Percentiles rank a stretch among this genome's conserved stretches.
These are phyloP conservation scores for Leptinotarsa defecta DNA, from an alignment of 1,140 invertebrate genomes.

Conservation along the genomic window DNA sequence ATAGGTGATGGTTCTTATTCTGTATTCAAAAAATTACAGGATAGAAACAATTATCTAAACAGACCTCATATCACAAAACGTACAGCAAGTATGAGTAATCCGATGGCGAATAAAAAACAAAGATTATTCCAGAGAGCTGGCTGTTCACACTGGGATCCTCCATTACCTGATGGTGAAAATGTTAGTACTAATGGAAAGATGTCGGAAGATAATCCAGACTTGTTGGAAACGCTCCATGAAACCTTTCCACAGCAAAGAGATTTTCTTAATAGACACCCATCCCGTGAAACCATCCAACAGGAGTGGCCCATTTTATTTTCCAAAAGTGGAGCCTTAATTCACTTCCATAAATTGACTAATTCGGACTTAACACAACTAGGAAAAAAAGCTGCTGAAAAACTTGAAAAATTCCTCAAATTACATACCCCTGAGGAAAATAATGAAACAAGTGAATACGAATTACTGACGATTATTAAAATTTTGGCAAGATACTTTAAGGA, in stretches of 20 bases:
- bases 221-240: not conserved
- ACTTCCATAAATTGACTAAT: not conserved
- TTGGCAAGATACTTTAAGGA: not conserved
- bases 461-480: not conserved
- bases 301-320: not conserved
- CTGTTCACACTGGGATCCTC: not conserved
- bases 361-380: not conserved
- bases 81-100: not conserved
- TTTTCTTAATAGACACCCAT: not conserved
- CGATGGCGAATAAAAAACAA: not conserved
- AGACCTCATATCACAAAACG: not conserved
- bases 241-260: not conserved
- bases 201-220: not conserved
- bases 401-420: not conserved
- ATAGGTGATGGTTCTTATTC: not conserved
- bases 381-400: not conserved
- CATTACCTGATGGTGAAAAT: not conserved
- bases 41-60: slow-evolving; percentile 1
- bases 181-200: not conserved
- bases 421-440: not conserved
- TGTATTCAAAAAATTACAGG: not conserved
- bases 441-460: not conserved
- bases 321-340: not conserved
- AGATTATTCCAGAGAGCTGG: not conserved
- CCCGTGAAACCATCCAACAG: not conserved